These are phyloP conservation scores for Hoplodrina blanda DNA, from an alignment of 2,888 invertebrate species.

Conservation along the genomic window DNA sequence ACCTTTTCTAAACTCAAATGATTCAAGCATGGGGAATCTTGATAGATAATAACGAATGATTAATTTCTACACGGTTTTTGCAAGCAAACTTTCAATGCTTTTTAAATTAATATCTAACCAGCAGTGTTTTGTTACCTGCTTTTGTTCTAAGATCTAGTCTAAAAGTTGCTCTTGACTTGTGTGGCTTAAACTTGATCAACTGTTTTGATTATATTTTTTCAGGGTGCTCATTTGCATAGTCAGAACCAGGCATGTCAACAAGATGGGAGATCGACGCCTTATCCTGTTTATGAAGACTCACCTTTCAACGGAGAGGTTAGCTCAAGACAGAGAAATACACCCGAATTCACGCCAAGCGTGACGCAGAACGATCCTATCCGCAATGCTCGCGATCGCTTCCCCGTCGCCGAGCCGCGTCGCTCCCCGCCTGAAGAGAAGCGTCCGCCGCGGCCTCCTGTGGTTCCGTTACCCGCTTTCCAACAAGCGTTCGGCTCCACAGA, in stretches of 20 bases:
- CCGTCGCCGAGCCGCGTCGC: constrained; percentile 70
- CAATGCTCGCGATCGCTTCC: constrained; percentile 70
- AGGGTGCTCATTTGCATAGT: constrained; percentile 76
- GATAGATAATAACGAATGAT: no score
- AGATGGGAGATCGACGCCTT: constrained; percentile 83
- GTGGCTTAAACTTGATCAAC: not conserved
- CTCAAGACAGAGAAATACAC: constrained; percentile 69
- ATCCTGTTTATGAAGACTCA: constrained; percentile 80
- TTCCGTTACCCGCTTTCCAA: constrained; percentile 95
- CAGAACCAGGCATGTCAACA: constrained; percentile 79
- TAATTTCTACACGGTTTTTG: no score
- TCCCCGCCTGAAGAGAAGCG: constrained; percentile 81
- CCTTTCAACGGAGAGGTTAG: constrained; percentile 75
- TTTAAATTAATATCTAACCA: no score
- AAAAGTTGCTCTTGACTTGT: not conserved
- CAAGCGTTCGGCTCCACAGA: constrained; percentile 97
- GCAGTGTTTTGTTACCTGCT: no score
- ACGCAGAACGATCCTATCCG: constrained; percentile 68
- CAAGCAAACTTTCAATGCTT: no score
- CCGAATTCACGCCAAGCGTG: constrained; percentile 70
- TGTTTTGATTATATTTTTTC: constrained; percentile 63
- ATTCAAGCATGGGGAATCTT: no score
- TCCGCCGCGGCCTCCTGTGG: constrained; percentile 81
- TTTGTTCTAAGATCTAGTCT: no score
- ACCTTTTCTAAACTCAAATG: no score